phyloP scores from a whole-genome alignment of 2,888 invertebrate genomes.

The Pollenia labialis region DNA sequence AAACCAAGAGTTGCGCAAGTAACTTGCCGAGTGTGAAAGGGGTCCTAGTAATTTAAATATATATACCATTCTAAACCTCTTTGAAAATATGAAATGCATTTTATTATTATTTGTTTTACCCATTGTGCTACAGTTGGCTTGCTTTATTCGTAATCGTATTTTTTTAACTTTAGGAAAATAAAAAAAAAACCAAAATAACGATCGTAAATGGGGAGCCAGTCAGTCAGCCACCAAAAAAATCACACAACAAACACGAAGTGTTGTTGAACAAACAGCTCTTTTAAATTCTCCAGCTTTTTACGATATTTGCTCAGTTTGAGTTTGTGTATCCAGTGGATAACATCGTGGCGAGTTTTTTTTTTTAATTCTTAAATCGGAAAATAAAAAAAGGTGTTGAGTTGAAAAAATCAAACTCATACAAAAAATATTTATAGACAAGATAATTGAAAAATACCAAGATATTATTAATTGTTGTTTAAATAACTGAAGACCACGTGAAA shows the following conservation, averaged over 20 bases:
- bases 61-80: no score
- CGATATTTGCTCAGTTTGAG: slow-evolving; percentile 82
- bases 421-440: slow-evolving; percentile 52
- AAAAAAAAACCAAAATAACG: slow-evolving; percentile 45
- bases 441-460: slow-evolving; percentile 33
- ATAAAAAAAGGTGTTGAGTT: slow-evolving; percentile 36
- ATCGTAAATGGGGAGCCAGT: slow-evolving; percentile 69
- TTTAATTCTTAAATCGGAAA: slow-evolving; percentile 30
- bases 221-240: slow-evolving; percentile 55
- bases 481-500: slow-evolving; percentile 65
- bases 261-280: slow-evolving; percentile 57
- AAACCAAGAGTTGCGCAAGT: no score
- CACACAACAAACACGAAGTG: slow-evolving; percentile 43
- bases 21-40: no score
- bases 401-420: slow-evolving; percentile 37
- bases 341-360: slow-evolving; percentile 62
- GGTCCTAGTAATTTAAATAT: no score
- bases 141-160: slow-evolving; percentile 37
- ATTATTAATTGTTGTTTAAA: slow-evolving; percentile 5
- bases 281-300: slow-evolving; percentile 80
- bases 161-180: slow-evolving; percentile 32
- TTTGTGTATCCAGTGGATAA: slow-evolving; percentile 78
- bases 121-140: slow-evolving; percentile 39
- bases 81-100: not conserved
- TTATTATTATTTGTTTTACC: not conserved